phyloP scores from a whole-genome alignment of 2,888 invertebrate genomes.

The Tetragnatha montana region DNA sequence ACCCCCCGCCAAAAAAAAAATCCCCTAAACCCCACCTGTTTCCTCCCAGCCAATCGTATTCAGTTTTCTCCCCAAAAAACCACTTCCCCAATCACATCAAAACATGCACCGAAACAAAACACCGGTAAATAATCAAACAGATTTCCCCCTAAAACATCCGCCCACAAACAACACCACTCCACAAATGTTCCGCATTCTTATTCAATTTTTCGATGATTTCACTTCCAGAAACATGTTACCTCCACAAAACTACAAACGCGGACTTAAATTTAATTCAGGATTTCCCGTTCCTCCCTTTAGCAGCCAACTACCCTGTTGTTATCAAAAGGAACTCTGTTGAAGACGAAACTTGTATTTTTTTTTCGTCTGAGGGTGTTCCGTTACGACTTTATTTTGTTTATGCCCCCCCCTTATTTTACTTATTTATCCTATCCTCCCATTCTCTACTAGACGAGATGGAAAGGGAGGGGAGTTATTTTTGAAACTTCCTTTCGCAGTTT shows the following conservation, averaged over 20 bases:
- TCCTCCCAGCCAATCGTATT: too few relatives aligned
- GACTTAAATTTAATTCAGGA: constrained; percentile 44
- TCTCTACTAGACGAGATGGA: constrained; percentile 29
- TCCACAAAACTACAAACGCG: not conserved
- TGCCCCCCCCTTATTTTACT: constrained; percentile 46
- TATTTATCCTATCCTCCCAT: constrained; percentile 55
- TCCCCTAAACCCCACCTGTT: too few relatives aligned
- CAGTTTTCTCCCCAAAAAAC: too few relatives aligned
- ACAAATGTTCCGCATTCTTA: constrained; percentile 26
- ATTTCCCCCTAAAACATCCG: not conserved
- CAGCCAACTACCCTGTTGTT: constrained; percentile 41
- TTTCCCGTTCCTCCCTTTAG: constrained; percentile 20
- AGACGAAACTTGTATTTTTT: constrained; percentile 9
- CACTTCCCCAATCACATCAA: not conserved
- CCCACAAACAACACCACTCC: not conserved
- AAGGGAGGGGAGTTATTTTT: constrained; percentile 39
- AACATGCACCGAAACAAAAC: not conserved
- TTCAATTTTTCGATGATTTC: constrained; percentile 39
- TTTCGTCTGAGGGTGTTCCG: not conserved
- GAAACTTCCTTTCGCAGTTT: constrained; percentile 49
- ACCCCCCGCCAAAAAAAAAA: too few relatives aligned
- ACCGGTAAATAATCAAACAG: not conserved
- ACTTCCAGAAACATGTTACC: constrained; percentile 20
- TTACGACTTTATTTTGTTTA: constrained; percentile 21
- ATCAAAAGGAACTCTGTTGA: constrained; percentile 45